phyloP scores from a whole-genome alignment of 1,140 invertebrate species.

The Marisa cornuarietis region DNA sequence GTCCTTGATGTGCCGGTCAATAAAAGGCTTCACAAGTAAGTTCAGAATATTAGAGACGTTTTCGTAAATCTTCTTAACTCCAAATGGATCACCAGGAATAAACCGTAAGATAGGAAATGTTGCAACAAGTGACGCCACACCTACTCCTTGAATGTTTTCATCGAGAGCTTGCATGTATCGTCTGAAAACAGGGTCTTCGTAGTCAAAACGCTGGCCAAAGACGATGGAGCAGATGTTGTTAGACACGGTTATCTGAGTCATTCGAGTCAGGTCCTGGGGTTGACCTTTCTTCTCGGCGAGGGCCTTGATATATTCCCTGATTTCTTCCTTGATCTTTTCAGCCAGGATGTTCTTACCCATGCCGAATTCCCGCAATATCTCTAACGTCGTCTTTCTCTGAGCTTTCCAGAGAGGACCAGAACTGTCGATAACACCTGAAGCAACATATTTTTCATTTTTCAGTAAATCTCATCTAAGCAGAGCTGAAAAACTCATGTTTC shows the following conservation, averaged over 20 bases:
- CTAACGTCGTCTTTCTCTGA: slow-evolving; percentile 79
- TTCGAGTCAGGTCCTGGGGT: slow-evolving; percentile 19
- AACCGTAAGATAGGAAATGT: slow-evolving; percentile 23
- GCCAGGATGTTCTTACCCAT: slow-evolving; percentile 78
- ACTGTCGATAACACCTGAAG: slow-evolving; percentile 61
- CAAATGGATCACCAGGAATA: slow-evolving; percentile 36
- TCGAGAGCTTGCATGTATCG: slow-evolving; percentile 16
- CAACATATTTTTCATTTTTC: neutral
- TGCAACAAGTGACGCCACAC: neutral
- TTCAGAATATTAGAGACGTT: slow-evolving; percentile 6
- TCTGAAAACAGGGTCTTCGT: slow-evolving; percentile 60
- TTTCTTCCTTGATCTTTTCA: slow-evolving; percentile 69
- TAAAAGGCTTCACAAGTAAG: slow-evolving; percentile 5
- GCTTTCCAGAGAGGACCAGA: slow-evolving; percentile 85
- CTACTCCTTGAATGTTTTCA: neutral
- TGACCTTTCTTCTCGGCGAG: slow-evolving; percentile 5
- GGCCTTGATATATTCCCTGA: slow-evolving; percentile 16
- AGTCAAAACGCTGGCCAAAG: slow-evolving; percentile 75
- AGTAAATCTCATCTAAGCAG: too few species aligned
- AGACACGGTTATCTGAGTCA: slow-evolving; percentile 66
- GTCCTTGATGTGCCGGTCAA: slow-evolving; percentile 11
- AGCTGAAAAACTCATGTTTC: neutral
- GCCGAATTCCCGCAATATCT: slow-evolving; percentile 80
- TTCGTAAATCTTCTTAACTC: slow-evolving; percentile 20
- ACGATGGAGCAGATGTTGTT: slow-evolving; percentile 90